Evolutionary conservation across 1,140 invertebrate species (phyloP), one percentile per base, ranked within the genome.

Genomic region (Drosophila baimaii): DNA sequence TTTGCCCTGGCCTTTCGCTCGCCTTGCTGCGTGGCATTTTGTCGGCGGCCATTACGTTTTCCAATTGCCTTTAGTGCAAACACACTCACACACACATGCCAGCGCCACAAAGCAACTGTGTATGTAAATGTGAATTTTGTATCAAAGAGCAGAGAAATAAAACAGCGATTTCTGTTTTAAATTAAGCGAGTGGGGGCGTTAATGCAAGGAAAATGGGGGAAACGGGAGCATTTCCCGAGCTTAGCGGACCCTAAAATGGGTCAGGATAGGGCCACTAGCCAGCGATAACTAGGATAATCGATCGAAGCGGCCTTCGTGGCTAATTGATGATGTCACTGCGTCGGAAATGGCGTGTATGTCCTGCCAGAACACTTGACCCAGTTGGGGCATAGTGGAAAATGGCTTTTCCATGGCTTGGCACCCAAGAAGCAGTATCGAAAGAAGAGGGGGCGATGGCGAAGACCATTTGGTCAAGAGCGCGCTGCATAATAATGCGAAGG

Each of bases 11-110:
- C 79, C 69, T 54, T 54, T 54, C 19, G 51, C 19, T 54, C 31
- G 51, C 51, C 51, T 54, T 76, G 79, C 76, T 88, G 83, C 83
- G 83, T 86, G 83, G 83, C 83, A 61, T 88, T 73, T 88, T 71
- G 83, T 88, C 83, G 77, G 84, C 83, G 77, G 84, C 83, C 83
- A 86, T 86, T 86, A 79, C 81, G 78, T 86, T 86, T 86, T 79
- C 80, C 84, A 80, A 82, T 88, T 85, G 82, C 82, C 83, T 85
- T 85, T 49, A 68, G 62, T 65, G 58, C 77, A 62, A 68, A 55
- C 66, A 77, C 52, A 61, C 57, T 35, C 39, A 64, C 54, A 57
- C 54, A 52, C 58, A 72, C 25, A 19, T 35, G 51, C 29, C 51
- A 15, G 33, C 44, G 55, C 62, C 49, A 62, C 49, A 70, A 56